Evolutionary conservation across 2,888 invertebrate genomes (phyloP).

Genomic region (Argyra leucocephala): DNA sequence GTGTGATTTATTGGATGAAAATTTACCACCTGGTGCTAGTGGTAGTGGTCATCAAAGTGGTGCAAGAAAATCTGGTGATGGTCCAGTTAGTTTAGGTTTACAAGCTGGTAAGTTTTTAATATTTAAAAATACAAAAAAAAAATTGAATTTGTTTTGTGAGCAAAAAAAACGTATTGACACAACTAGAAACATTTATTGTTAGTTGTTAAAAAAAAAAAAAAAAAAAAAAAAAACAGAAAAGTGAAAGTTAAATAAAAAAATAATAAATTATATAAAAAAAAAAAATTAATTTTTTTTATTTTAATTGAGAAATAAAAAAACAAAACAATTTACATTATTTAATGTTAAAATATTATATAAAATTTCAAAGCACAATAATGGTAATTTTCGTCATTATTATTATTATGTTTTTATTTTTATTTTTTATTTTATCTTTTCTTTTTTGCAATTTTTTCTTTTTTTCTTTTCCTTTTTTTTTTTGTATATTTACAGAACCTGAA

Average conservation of each 20-base stretch:
- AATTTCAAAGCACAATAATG: background rate
- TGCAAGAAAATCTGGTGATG: slow-evolving; percentile 42
- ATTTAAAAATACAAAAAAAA: background rate
- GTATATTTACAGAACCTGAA: slow-evolving; percentile 62
- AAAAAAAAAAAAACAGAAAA: too few relatives aligned
- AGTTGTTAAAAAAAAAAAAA: background rate
- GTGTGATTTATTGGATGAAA: slow-evolving; percentile 62
- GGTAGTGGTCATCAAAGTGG: slow-evolving; percentile 37
- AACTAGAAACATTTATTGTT: background rate
- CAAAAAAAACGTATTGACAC: too few relatives aligned
- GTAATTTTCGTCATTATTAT: background rate
- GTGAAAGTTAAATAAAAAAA: too few relatives aligned
- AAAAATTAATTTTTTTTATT: too few relatives aligned
- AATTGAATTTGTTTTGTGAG: too few relatives aligned
- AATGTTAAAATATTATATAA: background rate
- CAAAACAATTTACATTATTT: too few relatives aligned
- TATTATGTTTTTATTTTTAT: background rate
- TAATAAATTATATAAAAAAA: too few relatives aligned
- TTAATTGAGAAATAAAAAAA: too few relatives aligned
- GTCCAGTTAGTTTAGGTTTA: slow-evolving; percentile 40
- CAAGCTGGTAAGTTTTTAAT: slow-evolving; percentile 40
- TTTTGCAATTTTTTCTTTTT: background rate
- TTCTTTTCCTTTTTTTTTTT: background rate
- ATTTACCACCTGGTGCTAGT: slow-evolving; percentile 48
- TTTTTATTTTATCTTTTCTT: slow-evolving; percentile 11